A percentile compares a stretch with the other conserved stretches of the same genome.
phyloP scores from a whole-genome alignment of 2,888 invertebrate genomes.

The Pachydiplax longipennis region DNA sequence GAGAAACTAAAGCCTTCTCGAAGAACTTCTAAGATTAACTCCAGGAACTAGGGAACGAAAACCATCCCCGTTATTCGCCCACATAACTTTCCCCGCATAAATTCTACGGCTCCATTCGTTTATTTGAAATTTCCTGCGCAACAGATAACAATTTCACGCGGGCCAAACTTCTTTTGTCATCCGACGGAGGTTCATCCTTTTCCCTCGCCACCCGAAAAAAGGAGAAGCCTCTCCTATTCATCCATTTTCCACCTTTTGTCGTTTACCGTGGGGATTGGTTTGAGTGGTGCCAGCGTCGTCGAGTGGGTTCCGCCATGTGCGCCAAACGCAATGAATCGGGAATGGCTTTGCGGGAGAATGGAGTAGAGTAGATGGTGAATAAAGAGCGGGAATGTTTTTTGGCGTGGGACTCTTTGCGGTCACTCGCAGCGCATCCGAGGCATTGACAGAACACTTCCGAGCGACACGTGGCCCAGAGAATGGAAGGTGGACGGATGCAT shows the following conservation, averaged over 20 bases:
- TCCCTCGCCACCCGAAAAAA: background rate
- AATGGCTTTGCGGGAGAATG: background rate
- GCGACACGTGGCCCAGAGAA: background rate
- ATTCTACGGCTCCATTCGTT: background rate
- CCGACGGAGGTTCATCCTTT: background rate
- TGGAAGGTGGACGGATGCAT: background rate
- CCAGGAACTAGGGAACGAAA: background rate
- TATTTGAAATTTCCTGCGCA: background rate
- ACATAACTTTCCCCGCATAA: background rate
- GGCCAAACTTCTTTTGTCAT: background rate
- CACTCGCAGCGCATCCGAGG: background rate
- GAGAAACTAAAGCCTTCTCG: no score
- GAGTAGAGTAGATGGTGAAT: background rate
- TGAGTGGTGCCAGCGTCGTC: background rate
- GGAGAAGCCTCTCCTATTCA: background rate
- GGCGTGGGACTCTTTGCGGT: background rate
- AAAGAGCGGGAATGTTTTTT: background rate
- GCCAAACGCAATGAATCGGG: background rate
- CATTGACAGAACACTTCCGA: background rate
- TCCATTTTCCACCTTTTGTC: background rate
- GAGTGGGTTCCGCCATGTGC: background rate
- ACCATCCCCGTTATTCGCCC: background rate
- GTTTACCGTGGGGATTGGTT: background rate
- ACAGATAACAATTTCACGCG: slow-evolving; percentile 25
- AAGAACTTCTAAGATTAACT: background rate